Evolutionary conservation across 2,797 vertebrate species (phyloP).

Genomic region (Sardinella longiceps): DNA sequence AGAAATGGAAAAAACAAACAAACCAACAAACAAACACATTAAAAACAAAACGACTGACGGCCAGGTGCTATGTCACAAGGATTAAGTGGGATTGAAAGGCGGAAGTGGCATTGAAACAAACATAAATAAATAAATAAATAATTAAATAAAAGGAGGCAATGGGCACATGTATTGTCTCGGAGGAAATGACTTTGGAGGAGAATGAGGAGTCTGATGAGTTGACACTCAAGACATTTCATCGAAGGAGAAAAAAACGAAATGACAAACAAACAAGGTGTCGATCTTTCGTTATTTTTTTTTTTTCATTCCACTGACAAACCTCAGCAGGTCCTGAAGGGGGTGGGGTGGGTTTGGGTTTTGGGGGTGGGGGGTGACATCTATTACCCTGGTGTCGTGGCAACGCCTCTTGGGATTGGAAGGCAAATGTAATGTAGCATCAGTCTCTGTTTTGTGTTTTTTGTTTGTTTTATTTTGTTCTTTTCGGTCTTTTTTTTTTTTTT

Average conservation of each 20-base stretch:
- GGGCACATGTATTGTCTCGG: neutral
- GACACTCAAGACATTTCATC: slow-evolving; percentile 62
- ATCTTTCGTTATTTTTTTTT: slow-evolving; percentile 69
- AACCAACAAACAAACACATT: slow-evolving; percentile 52
- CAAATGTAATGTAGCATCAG: slow-evolving; percentile 83
- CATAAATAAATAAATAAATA: slow-evolving; percentile 49
- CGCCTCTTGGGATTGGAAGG: slow-evolving; percentile 65
- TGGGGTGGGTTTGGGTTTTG: neutral
- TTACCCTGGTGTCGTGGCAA: slow-evolving; percentile 31
- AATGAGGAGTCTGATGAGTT: slow-evolving; percentile 31
- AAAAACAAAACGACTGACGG: neutral
- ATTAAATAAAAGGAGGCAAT: neutral
- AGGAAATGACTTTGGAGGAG: slow-evolving; percentile 28
- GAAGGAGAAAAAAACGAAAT: slow-evolving; percentile 65
- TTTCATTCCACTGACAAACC: slow-evolving; percentile 80
- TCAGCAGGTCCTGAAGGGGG: slow-evolving; percentile 54
- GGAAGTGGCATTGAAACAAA: too few relatives aligned
- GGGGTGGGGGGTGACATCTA: slow-evolving; percentile 1
- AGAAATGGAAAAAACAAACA: slow-evolving; percentile 41
- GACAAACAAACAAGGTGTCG: slow-evolving; percentile 74
- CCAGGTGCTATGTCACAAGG: neutral
- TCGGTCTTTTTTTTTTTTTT: slow-evolving; percentile 45
- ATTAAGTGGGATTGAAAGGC: neutral
- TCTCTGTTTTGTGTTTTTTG: slow-evolving; percentile 53
- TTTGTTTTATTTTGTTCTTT: slow-evolving; percentile 55